Percentiles rank a stretch among this genome's conserved stretches.
These are phyloP conservation scores for Leptinotarsa rubiginosa DNA, from an alignment of 2,888 invertebrate species.

Conservation along the genomic window DNA sequence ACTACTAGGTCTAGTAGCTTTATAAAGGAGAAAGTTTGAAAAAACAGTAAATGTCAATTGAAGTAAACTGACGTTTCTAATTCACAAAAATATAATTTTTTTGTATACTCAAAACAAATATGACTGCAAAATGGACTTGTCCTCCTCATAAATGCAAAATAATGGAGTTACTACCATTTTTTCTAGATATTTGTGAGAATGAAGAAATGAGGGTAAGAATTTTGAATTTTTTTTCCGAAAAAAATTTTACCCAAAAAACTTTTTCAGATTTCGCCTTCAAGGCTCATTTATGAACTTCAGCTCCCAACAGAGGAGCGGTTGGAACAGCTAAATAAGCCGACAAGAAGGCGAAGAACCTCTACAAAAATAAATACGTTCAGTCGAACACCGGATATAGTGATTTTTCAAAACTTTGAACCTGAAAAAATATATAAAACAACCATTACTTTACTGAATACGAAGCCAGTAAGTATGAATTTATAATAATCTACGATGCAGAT, in stretches of 20 bases:
- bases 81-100: not conserved
- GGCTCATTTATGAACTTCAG: slow-evolving; percentile 58
- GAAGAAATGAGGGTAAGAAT: slow-evolving; percentile 38
- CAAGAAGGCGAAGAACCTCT: slow-evolving; percentile 49
- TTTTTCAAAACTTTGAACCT: slow-evolving; percentile 73
- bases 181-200: slow-evolving; percentile 45
- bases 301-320: slow-evolving; percentile 59
- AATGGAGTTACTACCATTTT: slow-evolving; percentile 47
- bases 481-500: too few relatives aligned
- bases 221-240: slow-evolving; percentile 6
- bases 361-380: slow-evolving; percentile 50
- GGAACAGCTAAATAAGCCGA: slow-evolving; percentile 53
- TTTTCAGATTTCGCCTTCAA: slow-evolving; percentile 60
- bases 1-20: too few relatives aligned
- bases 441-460: slow-evolving; percentile 70
- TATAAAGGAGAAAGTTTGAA: not conserved
- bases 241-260: slow-evolving; percentile 21
- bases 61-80: slow-evolving; percentile 7
- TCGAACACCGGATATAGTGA: slow-evolving; percentile 68
- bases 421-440: slow-evolving; percentile 68
- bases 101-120: not conserved
- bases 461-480: slow-evolving; percentile 65
- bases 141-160: slow-evolving; percentile 37
- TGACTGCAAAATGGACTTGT: slow-evolving; percentile 22
- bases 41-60: not conserved